These are phyloP conservation scores for Stichopus chloronotus DNA, from an alignment of 35 echinoderm and acorn worm genomes.

Conservation along the genomic window DNA sequence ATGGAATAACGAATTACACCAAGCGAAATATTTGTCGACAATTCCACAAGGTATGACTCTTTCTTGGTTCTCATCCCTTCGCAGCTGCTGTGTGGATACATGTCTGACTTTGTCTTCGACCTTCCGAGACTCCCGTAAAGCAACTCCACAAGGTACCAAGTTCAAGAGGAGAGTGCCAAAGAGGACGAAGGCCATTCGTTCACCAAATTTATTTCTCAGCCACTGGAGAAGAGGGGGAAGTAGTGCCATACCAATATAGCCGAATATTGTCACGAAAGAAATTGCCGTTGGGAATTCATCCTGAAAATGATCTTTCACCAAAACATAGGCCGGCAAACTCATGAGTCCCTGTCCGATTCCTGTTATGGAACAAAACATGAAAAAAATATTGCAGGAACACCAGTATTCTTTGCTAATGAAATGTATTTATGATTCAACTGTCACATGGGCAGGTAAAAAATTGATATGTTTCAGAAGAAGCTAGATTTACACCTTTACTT, in stretches of 20 bases:
- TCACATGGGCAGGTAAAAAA: no score
- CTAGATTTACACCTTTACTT: no score
- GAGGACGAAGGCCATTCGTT: background rate
- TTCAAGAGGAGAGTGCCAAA: background rate
- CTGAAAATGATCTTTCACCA: background rate
- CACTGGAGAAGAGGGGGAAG: conserved; percentile 3
- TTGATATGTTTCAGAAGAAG: no score
- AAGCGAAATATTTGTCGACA: no score
- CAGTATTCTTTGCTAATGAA: no score
- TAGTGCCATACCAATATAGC: background rate
- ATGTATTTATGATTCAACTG: no score
- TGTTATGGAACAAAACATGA: background rate
- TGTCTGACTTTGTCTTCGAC: background rate
- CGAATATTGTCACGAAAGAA: background rate
- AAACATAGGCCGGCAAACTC: background rate
- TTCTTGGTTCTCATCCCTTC: no score
- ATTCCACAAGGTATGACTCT: no score
- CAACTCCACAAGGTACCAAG: background rate
- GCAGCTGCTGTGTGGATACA: background rate
- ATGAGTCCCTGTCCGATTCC: background rate
- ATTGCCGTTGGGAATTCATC: background rate
- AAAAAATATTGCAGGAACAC: no score
- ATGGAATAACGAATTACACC: background rate
- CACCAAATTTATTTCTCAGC: background rate
- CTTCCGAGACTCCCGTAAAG: background rate